phyloP scores from a whole-genome alignment of 2,113 vertebrate genomes.

The Psittacara wagleri region DNA sequence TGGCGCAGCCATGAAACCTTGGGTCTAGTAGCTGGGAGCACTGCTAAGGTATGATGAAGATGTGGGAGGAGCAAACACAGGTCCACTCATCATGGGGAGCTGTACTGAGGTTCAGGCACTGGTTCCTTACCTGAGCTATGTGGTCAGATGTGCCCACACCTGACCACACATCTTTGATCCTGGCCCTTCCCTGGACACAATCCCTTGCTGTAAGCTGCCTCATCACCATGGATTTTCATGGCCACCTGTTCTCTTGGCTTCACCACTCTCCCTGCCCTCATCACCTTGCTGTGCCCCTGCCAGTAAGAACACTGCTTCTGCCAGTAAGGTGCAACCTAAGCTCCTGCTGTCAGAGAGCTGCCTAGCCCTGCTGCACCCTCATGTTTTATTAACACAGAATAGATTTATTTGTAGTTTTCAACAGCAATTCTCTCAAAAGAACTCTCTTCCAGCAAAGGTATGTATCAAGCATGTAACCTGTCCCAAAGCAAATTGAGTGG shows the following conservation, averaged over 20 bases:
- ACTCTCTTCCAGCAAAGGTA: rapidly evolving
- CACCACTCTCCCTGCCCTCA: no score
- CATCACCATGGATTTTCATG: background rate
- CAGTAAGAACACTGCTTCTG: background rate
- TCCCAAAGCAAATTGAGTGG: background rate
- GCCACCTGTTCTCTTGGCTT: background rate
- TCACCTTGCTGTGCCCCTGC: background rate
- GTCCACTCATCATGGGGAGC: background rate
- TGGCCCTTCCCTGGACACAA: rapidly evolving
- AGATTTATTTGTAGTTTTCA: background rate
- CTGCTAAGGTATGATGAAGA: background rate
- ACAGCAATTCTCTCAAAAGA: background rate
- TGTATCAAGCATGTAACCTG: background rate
- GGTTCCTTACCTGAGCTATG: background rate
- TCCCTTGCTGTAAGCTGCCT: background rate
- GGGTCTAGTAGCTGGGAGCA: background rate
- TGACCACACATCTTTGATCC: rapidly evolving
- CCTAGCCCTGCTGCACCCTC: background rate
- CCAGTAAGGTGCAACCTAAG: rapidly evolving
- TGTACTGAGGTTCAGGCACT: background rate
- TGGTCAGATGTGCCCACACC: rapidly evolving
- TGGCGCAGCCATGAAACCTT: background rate
- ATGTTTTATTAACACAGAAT: background rate
- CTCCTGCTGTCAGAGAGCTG: background rate
- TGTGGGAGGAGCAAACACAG: background rate